Evolutionary conservation across 2,113 vertebrate species (phyloP), one percentile per base, ranked within the genome.

Genomic region (Pholis gunnellus): DNA sequence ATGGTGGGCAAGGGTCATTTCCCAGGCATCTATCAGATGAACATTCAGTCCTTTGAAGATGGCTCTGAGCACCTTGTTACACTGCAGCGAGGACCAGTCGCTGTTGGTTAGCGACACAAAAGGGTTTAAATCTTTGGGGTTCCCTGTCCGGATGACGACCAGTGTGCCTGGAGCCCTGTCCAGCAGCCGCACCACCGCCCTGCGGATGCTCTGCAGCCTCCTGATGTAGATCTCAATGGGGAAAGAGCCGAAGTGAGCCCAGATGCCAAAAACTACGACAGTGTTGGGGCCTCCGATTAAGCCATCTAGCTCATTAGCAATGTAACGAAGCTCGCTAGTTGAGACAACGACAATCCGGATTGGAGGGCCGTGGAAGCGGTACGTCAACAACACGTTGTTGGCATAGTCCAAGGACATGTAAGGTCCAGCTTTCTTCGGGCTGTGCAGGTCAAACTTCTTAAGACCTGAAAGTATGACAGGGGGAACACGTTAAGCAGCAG

Each of bases 221-320:
- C 94, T 95, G 81, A 97, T 95, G 64, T 98, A 98, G 2, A 98
- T 92, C 74, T 97, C 96, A 59, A 96, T 87, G 0, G 97, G 97
- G 83, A 96, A 98, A 46, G 96, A 97, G 94, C 96, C 96, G 86
- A 99, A 97, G 91, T 99, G 97, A 40, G 97, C 95, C 97, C 97
- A 98, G 6, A 99, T 79, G 5, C 96, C 95, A 60, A 99, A 91
- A 65, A 96, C 94, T 8, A 99, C 54, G 2, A 97, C 93, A 0
- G 96, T 97, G 91, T 96, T 93, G 17, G 92, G 85, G 22, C 97
- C 97, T 4, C 98, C 97, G 14, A 91, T 87, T 0, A 99, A 94
- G n/a, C 93, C 86, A 2, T 97, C 93, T 82, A 99, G 89, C 71
- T 98, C 97, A 0, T 97, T 98, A 10, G 97, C 96, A 50, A 98